Conservation (phyloP, 2,888 invertebrate genomes). For the Tridacna gigas region DNA sequence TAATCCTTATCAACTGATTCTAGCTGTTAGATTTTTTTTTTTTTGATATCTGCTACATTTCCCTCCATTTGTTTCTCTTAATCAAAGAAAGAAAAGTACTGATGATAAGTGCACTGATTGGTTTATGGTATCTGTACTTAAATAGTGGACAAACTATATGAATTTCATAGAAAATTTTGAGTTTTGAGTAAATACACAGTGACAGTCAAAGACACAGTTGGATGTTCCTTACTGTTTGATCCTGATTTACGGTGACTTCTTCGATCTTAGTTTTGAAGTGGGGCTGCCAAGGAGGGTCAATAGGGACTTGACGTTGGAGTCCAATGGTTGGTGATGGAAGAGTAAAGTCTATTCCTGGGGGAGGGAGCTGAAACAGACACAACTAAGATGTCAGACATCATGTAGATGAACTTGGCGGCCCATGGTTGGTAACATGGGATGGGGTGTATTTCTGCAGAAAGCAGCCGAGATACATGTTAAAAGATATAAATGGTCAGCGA, state of each 20-base stretch:
- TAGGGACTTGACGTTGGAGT: slow-evolving; percentile 91
- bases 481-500: no score
- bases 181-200: no score
- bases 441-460: background rate
- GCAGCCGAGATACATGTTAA: no score
- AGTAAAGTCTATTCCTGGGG: slow-evolving; percentile 99
- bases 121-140: no score
- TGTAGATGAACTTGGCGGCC: background rate
- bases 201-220: no score
- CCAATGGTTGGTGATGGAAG: slow-evolving; percentile 99
- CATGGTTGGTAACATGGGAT: background rate
- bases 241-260: slow-evolving; percentile 99
- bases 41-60: background rate
- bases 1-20: background rate
- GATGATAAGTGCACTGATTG: no score
- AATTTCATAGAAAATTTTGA: no score
- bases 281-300: slow-evolving; percentile 99
- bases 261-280: slow-evolving; percentile 99
- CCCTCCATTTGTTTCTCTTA: background rate
- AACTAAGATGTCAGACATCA: background rate
- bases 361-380: slow-evolving; percentile 89
- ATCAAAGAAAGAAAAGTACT: background rate
- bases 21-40: background rate
- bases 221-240: slow-evolving; percentile 87
- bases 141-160: no score